Conservation (phyloP, 2,113 vertebrate genomes). For the Calyptomena viridis region DNA sequence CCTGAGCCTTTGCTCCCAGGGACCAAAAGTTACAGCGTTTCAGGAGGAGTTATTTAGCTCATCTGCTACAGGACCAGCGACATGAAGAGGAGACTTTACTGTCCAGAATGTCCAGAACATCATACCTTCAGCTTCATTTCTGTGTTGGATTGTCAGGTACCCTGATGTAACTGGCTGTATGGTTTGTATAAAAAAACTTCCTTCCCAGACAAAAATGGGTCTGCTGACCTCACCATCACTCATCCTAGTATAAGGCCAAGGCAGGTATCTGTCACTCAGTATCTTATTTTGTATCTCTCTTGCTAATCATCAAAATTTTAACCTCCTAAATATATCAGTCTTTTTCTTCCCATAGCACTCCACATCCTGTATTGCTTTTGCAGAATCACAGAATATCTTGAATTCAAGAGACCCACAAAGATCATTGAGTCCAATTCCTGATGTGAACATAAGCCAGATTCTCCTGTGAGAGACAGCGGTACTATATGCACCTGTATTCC, state of each 20-base stretch:
- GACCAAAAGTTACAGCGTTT: not conserved
- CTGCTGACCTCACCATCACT: not conserved
- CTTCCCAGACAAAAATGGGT: not conserved
- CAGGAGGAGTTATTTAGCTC: not conserved
- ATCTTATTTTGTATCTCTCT: not conserved
- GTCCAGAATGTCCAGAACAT: rapidly evolving
- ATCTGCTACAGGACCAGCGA: not conserved
- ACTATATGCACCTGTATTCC: not conserved
- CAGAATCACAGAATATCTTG: not conserved
- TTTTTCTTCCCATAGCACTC: not conserved
- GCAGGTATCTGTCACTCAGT: not conserved
- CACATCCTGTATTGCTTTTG: not conserved
- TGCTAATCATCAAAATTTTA: not conserved
- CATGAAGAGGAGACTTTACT: not conserved
- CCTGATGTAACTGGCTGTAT: not conserved
- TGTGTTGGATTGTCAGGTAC: not conserved
- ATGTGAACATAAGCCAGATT: not conserved
- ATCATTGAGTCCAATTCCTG: rapidly evolving
- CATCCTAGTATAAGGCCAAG: not conserved
- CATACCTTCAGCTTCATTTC: not conserved
- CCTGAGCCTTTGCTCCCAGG: not conserved
- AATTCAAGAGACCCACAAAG: not conserved
- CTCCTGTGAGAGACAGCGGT: not conserved
- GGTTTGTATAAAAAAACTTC: not conserved
- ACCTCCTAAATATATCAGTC: not conserved